Conservation (phyloP, 2,113 vertebrate species). For the Pluvialis apricaria region DNA sequence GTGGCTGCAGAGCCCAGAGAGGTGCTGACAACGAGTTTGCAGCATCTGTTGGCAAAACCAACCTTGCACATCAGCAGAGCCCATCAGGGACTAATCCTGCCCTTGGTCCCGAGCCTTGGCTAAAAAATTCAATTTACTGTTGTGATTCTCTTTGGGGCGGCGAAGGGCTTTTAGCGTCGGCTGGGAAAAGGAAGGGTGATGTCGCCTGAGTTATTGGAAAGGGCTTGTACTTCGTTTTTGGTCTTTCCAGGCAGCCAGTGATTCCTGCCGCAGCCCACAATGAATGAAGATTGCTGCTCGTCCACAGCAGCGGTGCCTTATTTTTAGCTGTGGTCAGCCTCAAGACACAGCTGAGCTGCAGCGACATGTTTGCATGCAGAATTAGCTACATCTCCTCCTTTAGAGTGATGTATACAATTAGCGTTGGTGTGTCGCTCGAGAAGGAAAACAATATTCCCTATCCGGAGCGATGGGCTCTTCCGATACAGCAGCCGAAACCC, state of each 20-base stretch:
- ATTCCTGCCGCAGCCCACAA: background rate
- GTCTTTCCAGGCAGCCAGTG: background rate
- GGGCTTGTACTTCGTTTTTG: background rate
- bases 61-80: fast-evolving
- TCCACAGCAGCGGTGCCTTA: background rate
- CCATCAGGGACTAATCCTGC: background rate
- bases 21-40: background rate
- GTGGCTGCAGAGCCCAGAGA: background rate
- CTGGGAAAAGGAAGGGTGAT: background rate
- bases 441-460: background rate
- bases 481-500: background rate
- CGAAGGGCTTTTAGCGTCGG: background rate
- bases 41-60: background rate
- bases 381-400: background rate
- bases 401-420: background rate
- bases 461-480: fast-evolving
- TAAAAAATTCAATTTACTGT: background rate
- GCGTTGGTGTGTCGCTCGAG: background rate
- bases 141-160: background rate
- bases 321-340: background rate
- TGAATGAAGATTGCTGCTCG: background rate
- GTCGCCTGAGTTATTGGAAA: background rate
- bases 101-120: background rate
- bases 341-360: background rate
- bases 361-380: background rate